These are phyloP conservation scores for Microhierax caerulescens DNA, from an alignment of 2,797 vertebrate species.

Conservation along the genomic window DNA sequence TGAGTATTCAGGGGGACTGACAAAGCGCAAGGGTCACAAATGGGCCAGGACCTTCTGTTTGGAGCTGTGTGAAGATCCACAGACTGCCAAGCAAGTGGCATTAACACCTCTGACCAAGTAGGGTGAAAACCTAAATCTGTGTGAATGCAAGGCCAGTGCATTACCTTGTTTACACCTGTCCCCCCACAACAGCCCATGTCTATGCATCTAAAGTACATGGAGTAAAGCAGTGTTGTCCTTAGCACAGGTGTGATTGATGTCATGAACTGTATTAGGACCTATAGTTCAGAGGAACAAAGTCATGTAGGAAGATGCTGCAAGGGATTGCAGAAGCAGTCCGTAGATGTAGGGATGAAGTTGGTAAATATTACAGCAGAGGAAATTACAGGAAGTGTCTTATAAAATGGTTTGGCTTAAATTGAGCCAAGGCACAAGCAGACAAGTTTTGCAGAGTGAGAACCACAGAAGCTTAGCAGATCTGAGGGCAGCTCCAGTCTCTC, in stretches of 20 bases:
- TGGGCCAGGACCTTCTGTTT: not conserved
- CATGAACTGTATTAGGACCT: not conserved
- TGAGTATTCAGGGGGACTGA: not conserved
- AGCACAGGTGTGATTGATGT: not conserved
- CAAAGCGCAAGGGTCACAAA: accelerated
- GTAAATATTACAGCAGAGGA: not conserved
- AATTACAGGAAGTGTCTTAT: not conserved
- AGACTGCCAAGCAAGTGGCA: not conserved
- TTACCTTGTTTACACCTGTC: not conserved
- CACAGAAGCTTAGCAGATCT: not conserved
- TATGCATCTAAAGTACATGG: not conserved
- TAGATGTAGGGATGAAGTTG: not conserved
- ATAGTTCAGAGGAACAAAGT: not conserved
- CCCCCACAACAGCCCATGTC: not conserved
- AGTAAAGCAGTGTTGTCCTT: not conserved
- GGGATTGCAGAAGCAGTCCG: not conserved
- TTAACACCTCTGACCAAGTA: not conserved
- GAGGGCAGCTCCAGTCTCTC: not conserved
- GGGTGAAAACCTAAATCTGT: not conserved
- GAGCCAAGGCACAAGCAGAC: not conserved
- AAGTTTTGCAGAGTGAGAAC: not conserved
- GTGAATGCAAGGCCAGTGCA: not conserved
- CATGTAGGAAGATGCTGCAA: not conserved
- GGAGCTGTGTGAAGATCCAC: not conserved
- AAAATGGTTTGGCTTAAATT: not conserved